These are phyloP conservation scores for Gambusia holbrooki DNA, from an alignment of 2,113 vertebrate genomes.

Conservation along the genomic window DNA sequence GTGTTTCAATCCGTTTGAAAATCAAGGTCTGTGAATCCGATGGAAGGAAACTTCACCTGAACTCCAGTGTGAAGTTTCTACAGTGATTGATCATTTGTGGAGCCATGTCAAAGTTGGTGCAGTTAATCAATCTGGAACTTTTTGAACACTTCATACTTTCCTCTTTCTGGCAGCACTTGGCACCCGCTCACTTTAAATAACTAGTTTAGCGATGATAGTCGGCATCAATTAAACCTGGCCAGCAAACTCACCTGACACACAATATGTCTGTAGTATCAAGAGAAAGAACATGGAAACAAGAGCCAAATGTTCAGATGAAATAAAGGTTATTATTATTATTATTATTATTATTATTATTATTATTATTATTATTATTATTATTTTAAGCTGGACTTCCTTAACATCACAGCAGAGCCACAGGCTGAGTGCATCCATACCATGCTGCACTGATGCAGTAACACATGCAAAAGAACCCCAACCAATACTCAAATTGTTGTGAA, in stretches of 20 bases:
- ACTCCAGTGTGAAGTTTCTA: neutral
- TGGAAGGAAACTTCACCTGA: neutral
- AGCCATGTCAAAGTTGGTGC: neutral
- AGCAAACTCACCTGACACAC: neutral
- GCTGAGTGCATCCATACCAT: neutral
- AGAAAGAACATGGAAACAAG: neutral
- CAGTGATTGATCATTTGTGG: neutral
- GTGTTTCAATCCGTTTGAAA: neutral
- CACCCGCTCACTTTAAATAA: neutral
- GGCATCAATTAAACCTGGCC: no score
- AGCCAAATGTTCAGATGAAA: no score
- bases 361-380: neutral
- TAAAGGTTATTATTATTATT: neutral
- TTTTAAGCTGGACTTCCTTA: neutral
- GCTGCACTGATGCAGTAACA: neutral
- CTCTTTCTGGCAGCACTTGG: neutral
- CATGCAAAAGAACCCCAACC: neutral
- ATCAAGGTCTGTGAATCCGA: neutral
- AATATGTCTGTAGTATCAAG: neutral
- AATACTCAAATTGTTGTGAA: no score
- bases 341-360: no score
- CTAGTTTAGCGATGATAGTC: neutral
- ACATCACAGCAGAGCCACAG: neutral
- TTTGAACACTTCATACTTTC: neutral
- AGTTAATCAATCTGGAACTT: neutral